Evolutionary conservation across 1,140 invertebrate genomes (phyloP).

Genomic region (Mamestra configurata): DNA sequence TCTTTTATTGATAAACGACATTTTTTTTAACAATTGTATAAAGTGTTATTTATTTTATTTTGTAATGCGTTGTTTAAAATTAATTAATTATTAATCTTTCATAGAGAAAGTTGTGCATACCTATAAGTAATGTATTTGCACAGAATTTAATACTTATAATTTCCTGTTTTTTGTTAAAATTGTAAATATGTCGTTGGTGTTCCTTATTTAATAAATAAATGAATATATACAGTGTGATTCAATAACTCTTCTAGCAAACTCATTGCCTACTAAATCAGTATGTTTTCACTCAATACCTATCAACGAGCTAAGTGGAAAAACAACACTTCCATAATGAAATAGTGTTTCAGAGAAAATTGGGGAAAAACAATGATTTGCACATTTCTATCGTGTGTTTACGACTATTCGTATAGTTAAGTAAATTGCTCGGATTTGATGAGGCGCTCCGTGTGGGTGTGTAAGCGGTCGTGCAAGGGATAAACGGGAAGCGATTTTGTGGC

Average conservation of each 20-base stretch:
- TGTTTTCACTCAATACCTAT: background rate
- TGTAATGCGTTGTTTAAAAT: too few species aligned
- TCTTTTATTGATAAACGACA: too few species aligned
- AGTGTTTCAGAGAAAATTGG: background rate
- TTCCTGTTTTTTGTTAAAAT: too few species aligned
- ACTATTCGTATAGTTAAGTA: conserved; percentile 16
- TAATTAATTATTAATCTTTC: too few species aligned
- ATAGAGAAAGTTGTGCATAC: too few species aligned
- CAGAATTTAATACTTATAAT: too few species aligned
- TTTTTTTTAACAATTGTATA: too few species aligned
- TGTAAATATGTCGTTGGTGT: too few species aligned
- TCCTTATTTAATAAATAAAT: too few species aligned
- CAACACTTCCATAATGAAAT: background rate
- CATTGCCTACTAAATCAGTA: background rate
- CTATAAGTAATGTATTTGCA: too few species aligned
- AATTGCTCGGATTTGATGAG: conserved; percentile 35
- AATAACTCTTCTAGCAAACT: background rate
- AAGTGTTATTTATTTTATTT: too few species aligned
- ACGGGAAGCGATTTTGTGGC: background rate
- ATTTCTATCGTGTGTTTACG: conserved; percentile 23
- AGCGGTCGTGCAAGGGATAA: background rate
- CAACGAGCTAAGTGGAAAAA: background rate
- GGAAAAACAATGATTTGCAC: conserved; percentile 41
- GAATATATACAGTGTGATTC: too few species aligned
- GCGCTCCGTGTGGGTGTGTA: background rate